Evolutionary conservation across 2,797 vertebrate genomes (phyloP).

Genomic region (Sciurus vulgaris): DNA sequence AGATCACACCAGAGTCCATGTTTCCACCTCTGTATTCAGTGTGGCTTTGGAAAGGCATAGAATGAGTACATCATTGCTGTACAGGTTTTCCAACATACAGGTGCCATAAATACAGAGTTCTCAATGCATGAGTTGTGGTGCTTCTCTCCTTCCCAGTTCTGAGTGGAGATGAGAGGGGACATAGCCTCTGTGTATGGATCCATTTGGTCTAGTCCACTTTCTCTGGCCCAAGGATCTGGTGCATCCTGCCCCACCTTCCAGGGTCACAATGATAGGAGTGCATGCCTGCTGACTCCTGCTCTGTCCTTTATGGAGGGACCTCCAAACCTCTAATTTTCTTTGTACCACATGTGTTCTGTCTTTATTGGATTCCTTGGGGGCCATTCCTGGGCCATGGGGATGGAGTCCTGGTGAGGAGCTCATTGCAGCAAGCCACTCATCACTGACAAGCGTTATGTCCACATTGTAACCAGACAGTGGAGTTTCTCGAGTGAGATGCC

Average conservation of each 20-base stretch:
- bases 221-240: background rate
- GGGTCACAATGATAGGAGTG: rapidly evolving
- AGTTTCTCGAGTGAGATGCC: background rate
- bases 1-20: background rate
- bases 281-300: background rate
- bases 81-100: background rate
- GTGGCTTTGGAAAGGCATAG: background rate
- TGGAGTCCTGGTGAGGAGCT: background rate
- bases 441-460: background rate
- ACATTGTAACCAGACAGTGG: background rate
- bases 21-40: background rate
- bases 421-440: rapidly evolving
- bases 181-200: rapidly evolving
- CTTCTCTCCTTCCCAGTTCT: background rate
- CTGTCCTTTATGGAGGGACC: background rate
- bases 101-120: background rate
- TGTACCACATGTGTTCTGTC: background rate
- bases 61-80: background rate
- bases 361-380: background rate
- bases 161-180: background rate
- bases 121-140: rapidly evolving
- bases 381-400: background rate
- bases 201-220: rapidly evolving
- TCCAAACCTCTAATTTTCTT: background rate
- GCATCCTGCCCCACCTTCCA: rapidly evolving